These are phyloP conservation scores for Sebastes taczanowskii DNA, from an alignment of 2,797 vertebrate species.

Conservation along the genomic window DNA sequence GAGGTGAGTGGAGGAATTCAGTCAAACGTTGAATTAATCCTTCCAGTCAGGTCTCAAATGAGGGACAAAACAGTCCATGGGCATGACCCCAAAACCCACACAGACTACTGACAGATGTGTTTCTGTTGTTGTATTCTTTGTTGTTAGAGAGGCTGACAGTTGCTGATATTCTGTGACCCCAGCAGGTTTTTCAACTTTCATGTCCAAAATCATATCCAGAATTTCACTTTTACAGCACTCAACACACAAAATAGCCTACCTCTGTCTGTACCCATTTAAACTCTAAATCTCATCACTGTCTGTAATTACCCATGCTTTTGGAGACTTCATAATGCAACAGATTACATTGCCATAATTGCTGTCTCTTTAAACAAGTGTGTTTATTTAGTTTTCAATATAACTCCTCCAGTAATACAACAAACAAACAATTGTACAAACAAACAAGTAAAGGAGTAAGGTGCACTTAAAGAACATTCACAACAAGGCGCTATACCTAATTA, in stretches of 20 bases:
- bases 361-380: too few relatives aligned
- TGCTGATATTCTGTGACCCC: neutral
- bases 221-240: neutral
- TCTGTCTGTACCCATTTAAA: neutral
- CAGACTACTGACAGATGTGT: neutral
- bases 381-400: too few relatives aligned
- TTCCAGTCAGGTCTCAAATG: neutral
- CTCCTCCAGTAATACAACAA: too few relatives aligned
- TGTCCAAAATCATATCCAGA: neutral
- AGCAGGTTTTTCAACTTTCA: neutral
- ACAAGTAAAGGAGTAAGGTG: too few relatives aligned
- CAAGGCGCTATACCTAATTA: too few relatives aligned
- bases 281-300: neutral
- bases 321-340: neutral
- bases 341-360: neutral
- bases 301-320: neutral
- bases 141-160: neutral
- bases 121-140: neutral
- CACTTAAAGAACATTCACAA: too few relatives aligned
- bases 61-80: neutral
- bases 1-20: conserved; percentile 82
- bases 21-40: neutral
- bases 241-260: neutral
- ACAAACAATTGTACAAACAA: too few relatives aligned
- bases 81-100: neutral